Evolutionary conservation across 2,113 vertebrate species (phyloP), one percentile per base, ranked within the genome.

Genomic region (Cheirogaleus medius): DNA sequence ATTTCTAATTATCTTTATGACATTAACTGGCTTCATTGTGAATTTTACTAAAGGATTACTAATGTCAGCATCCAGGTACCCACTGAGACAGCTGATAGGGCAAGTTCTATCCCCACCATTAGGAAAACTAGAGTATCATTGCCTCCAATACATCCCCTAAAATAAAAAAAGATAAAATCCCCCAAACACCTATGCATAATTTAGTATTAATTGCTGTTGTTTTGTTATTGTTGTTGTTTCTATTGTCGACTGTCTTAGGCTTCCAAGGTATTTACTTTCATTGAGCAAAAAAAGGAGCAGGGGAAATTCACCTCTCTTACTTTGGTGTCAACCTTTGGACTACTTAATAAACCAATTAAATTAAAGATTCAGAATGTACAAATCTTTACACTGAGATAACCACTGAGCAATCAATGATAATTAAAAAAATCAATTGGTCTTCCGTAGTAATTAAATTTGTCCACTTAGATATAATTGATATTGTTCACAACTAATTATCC

Each of bases 391-490:
- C 95, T 94, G 92, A 99, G 98, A 98, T 97, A 98, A 97, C 97
- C 97, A 98, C 94, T 94, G 95, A 96, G 96, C 98, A 98, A 99
- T 98, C 98, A 98, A 98, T 98, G 98, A 94, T 98, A 98, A 99
- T 99, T 99, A 94, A 98, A 98, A 97, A 99, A 99, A 98, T 99
- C 98, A 98, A 98, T 98, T 96, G 95, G 93, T 98, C 95, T 97
- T 98, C 98, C 98, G 98, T 98, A 98, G 98, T 98, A 99, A 98
- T 99, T 99, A 98, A 98, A 98, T 98, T 98, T 98, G 98, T 97
- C 98, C 98, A 98, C 98, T 98, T 99, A 98, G 98, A 96, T 98
- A 98, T 98, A 98, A 99, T 98, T 98, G 98, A 99, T 98, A 99
- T 96, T 98, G 97, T 96, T 97, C 85, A 32, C 94, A 98, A 99